Evolutionary conservation across 2,113 vertebrate species (phyloP), one percentile per base, ranked within the genome.

Genomic region (Phrynosoma platyrhinos): DNA sequence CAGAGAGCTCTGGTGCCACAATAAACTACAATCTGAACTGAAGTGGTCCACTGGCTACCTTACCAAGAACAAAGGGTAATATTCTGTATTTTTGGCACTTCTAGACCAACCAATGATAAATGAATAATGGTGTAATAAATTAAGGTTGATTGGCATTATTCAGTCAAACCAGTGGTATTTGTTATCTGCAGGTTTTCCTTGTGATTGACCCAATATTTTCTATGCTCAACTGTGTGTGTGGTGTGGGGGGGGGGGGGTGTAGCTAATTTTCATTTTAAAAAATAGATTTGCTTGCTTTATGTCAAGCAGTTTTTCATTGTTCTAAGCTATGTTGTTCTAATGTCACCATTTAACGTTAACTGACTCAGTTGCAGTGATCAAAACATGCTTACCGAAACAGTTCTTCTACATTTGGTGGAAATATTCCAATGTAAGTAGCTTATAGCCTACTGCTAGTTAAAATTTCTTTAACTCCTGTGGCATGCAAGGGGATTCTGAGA

Each of bases 41-140:
- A 84, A 36, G n/a, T 30, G 9, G 32, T 58, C 27, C 36, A 12
- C 89, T 77, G 72, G 86, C 91, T 94, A 78, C 62, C 93, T 93
- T 94, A 92, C 55, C 83, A 89, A 91, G 88, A 55, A 27, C 13
- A 81, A 82, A 64, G 62, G 93, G 64, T 91, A 6, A 90, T 89
- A 87, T 76, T 87, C 86, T 89, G 88, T 91, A 91, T 68, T 83
- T 92, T 89, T 85, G 83, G 91, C 91, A 90, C 87, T 90, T 85
- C 87, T 87, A 90, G 92, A 74, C 91, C 87, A 89, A 93, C 88
- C 89, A 94, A 93, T 87, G 84, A 91, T 88, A 62, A 62, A 62
- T 62, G 58, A 62, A 62, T 62, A 62, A 62, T 14, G 58, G 83
- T 79, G 58, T 92, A 94, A 30, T 0, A 89, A 83, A 85, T 80